These are phyloP conservation scores for Raja brachyura DNA, from an alignment of 2,113 vertebrate genomes.

Conservation along the genomic window DNA sequence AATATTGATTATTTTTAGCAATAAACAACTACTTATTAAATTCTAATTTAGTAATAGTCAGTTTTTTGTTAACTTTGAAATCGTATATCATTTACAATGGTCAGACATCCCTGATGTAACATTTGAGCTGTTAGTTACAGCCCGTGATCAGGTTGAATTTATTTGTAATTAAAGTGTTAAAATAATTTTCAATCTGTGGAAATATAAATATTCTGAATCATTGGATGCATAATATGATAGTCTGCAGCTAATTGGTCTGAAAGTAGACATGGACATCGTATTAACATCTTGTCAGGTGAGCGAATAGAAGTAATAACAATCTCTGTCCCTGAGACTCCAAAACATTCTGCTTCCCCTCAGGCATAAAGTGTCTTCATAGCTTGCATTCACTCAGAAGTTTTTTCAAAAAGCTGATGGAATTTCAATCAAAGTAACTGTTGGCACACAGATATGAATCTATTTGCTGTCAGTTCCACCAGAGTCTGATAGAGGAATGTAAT, in stretches of 20 bases:
- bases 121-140: not conserved
- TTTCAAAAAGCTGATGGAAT: slow-evolving; percentile 29
- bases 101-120: not conserved
- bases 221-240: not conserved
- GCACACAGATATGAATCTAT: slow-evolving; percentile 35
- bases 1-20: no score
- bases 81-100: not conserved
- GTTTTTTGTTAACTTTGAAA: not conserved
- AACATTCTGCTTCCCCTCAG: slow-evolving; percentile 23
- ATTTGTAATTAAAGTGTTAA: not conserved
- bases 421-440: slow-evolving; percentile 32
- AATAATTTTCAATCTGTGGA: not conserved
- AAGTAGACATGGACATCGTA: not conserved
- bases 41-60: not conserved
- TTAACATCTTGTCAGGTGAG: slow-evolving; percentile 27
- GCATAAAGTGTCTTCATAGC: slow-evolving; percentile 33
- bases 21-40: not conserved
- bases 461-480: slow-evolving; percentile 22
- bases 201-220: slow-evolving; percentile 2
- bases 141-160: not conserved
- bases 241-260: not conserved
- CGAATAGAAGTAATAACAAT: slow-evolving; percentile 19
- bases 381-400: slow-evolving; percentile 16
- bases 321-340: not conserved
- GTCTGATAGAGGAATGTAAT: slow-evolving; percentile 22